Base-by-base conservation (phyloP, 2,113 vertebrate genomes). In the Bucco capensis region DNA sequence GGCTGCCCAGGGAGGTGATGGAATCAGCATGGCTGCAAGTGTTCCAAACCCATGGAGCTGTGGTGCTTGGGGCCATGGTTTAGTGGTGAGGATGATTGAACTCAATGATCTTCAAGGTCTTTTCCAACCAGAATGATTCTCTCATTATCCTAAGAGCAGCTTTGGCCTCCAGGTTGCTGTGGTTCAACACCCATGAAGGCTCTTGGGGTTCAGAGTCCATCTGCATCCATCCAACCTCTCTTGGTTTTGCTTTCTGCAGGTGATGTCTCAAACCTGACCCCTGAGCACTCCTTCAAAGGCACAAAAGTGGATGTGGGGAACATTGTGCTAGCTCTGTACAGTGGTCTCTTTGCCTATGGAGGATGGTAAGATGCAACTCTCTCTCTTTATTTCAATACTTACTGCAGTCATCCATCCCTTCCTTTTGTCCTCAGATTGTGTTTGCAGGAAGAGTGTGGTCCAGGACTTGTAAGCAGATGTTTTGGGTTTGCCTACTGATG, bases 271-370 rank as follows among this genome's bases (percentile, higher is more conserved):
- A 94, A 84, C 17, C 98, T 99, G 60, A 89, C 97, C 30, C 98
- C 98, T 2, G 97, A 97, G 33, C 97, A 96, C 57, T 98, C 99
- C 14, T 99, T 99, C 15, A 33, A 98, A 75, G 98, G 98, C 51
- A 98, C 98, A 22, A 98, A 98, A 0, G 60, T 86, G 7, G 98
- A 88, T 4, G 98, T 99, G n/a, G 99, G 99, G 17, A 98, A 97
- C 85, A 98, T 99, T 0, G 99, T 99, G 37, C 67, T 99, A 95
- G 99, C 99, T 0, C 92, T 99, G 47, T 99, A 99, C 96, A 99
- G 99, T 0, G 99, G 99, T 3, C 98, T 99, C 58, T 99, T 99
- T 40, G 99, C 99, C 72, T 99, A 99, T 0, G 99, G 99, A 74
- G 99, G 99, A 94, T 99, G 99, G 99, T 99, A 96, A 96, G 98